A percentile compares a stretch with the other conserved stretches of the same genome.
Conservation (phyloP, 2,113 vertebrate species). For the Hemichromis elongatus region DNA sequence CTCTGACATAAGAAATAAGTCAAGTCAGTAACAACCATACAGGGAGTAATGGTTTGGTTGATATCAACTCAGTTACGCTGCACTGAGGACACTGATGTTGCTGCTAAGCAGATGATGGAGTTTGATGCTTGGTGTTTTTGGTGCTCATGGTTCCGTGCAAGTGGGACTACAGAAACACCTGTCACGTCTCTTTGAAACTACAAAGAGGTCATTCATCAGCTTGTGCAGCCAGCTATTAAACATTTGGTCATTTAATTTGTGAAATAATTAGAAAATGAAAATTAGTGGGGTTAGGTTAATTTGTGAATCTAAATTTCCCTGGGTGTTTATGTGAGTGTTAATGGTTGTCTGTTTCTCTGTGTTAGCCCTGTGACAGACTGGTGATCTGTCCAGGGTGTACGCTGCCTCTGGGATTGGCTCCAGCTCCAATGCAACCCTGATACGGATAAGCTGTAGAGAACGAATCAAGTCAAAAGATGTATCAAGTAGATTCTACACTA, state of each 20-base stretch:
- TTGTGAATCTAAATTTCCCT: not conserved
- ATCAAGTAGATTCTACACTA: not conserved
- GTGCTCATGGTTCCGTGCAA: no score
- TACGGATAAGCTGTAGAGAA: not conserved
- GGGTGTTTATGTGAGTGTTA: not conserved
- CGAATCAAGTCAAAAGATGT: not conserved
- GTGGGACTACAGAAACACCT: not conserved
- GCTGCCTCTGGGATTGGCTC: not conserved
- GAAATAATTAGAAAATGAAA: not conserved
- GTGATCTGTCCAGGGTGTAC: not conserved
- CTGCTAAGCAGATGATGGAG: not conserved
- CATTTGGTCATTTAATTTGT: not conserved
- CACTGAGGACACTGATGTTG: not conserved
- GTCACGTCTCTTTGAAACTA: not conserved
- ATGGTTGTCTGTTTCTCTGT: fast-evolving
- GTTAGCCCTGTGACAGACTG: not conserved
- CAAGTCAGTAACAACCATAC: not conserved
- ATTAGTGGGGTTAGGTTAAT: not conserved
- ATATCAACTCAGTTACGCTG: not conserved
- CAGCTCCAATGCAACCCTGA: not conserved
- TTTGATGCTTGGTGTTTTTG: no score
- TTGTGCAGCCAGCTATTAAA: not conserved
- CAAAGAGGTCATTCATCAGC: not conserved
- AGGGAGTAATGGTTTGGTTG: not conserved
- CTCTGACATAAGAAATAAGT: not conserved